These are phyloP conservation scores for Menidia beryllina DNA, from an alignment of 2,113 vertebrate genomes.

Conservation along the genomic window DNA sequence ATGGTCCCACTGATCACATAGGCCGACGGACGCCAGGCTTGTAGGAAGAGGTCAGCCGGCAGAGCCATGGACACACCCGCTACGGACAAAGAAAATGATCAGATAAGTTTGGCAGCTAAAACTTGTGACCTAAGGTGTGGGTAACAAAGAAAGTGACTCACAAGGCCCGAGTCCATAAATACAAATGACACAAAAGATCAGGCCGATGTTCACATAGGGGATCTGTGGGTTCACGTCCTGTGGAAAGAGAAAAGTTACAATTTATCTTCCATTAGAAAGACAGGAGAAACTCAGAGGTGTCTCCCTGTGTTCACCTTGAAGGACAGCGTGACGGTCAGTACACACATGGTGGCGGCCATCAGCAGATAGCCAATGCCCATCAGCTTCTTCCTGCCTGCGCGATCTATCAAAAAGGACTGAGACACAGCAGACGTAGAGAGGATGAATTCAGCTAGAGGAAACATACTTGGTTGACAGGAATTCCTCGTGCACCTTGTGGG, in stretches of 20 bases:
- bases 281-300: background rate
- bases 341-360: slow-evolving; percentile 79
- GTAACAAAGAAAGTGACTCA: slow-evolving; percentile 64
- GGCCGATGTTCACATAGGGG: slow-evolving; percentile 80
- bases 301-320: slow-evolving; percentile 73
- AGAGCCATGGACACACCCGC: slow-evolving; percentile 81
- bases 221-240: slow-evolving; percentile 78
- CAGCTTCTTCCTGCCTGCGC: slow-evolving; percentile 77
- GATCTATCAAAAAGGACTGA: slow-evolving; percentile 82
- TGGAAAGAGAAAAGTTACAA: background rate
- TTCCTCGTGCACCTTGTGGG: no score
- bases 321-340: slow-evolving; percentile 77
- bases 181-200: slow-evolving; percentile 84
- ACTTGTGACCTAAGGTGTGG: background rate
- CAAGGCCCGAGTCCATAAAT: slow-evolving; percentile 84
- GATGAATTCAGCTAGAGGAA: background rate
- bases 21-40: slow-evolving; percentile 85
- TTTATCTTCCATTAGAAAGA: background rate
- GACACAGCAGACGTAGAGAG: background rate
- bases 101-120: background rate
- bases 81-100: slow-evolving; percentile 49
- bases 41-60: slow-evolving; percentile 85
- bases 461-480: background rate
- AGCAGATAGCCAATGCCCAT: slow-evolving; percentile 83
- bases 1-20: slow-evolving; percentile 78